Percentiles rank a stretch among this genome's conserved stretches.
These are phyloP conservation scores for Tetranychus cinnabarinus DNA, from an alignment of 1,140 invertebrate species.

Conservation along the genomic window DNA sequence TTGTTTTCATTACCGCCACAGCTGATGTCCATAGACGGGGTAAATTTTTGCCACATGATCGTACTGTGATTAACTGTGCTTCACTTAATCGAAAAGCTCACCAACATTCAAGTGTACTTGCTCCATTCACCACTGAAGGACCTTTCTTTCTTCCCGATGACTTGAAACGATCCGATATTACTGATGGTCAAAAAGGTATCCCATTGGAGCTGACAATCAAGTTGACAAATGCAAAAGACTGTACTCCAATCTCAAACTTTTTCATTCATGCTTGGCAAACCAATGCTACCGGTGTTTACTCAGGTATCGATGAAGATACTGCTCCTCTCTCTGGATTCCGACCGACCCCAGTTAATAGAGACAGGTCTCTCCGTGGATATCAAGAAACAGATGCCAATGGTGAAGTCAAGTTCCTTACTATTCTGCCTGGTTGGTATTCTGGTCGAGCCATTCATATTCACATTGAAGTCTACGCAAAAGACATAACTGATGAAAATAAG, in stretches of 20 bases:
- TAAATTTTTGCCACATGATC: background rate
- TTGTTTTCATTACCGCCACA: too few species aligned
- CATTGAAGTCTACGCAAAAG: background rate
- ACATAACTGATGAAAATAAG: background rate
- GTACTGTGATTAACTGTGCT: background rate
- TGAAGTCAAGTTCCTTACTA: too few species aligned
- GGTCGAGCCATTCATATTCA: too few species aligned
- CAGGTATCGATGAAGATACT: background rate
- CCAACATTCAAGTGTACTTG: background rate
- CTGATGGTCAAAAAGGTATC: background rate
- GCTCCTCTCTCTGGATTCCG: too few species aligned
- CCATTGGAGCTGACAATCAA: background rate
- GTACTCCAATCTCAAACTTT: background rate
- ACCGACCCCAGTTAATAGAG: too few species aligned
- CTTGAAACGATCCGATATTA: background rate
- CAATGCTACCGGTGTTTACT: background rate
- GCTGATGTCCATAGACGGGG: too few species aligned
- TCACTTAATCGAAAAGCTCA: background rate
- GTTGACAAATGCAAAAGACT: background rate
- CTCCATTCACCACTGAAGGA: background rate
- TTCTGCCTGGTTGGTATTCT: too few species aligned
- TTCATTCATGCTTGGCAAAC: background rate
- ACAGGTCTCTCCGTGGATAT: too few species aligned
- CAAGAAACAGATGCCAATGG: too few species aligned
- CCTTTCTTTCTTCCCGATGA: background rate